Conservation (phyloP, 2,888 invertebrate genomes). For the Leucania comma region DNA sequence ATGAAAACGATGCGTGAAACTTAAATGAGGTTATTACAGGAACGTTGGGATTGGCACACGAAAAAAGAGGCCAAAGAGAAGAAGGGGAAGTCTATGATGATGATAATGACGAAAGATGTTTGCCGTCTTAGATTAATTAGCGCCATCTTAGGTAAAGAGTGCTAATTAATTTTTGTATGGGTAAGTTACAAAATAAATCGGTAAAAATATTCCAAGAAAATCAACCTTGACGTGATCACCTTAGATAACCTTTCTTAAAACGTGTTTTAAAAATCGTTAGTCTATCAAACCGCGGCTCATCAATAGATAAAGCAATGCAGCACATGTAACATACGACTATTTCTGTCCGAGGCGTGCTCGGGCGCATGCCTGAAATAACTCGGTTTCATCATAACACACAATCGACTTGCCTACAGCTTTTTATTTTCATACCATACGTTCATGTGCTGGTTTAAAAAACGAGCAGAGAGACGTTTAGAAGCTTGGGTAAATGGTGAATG, state of each 20-base stretch:
- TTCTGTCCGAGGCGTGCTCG: constrained; percentile 66
- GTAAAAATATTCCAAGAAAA: not conserved
- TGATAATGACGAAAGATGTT: not conserved
- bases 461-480: constrained; percentile 1
- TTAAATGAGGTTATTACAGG: not conserved
- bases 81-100: not conserved
- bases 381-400: constrained; percentile 72
- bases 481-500: constrained; percentile 17
- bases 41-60: not conserved
- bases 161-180: not conserved
- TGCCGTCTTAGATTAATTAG: not conserved
- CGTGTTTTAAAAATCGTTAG: constrained; percentile 12
- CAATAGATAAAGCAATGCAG: constrained; percentile 53
- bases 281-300: constrained; percentile 38
- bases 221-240: not conserved
- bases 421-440: constrained; percentile 64
- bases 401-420: constrained; percentile 62
- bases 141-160: too few species aligned
- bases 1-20: not conserved
- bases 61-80: not conserved
- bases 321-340: constrained; percentile 64
- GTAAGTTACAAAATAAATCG: constrained; percentile 2
- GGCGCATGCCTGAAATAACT: constrained; percentile 75
- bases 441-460: constrained; percentile 32
- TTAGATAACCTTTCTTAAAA: not conserved